Conservation (phyloP, 2,888 invertebrate genomes). For the Bombyx huttoni region DNA sequence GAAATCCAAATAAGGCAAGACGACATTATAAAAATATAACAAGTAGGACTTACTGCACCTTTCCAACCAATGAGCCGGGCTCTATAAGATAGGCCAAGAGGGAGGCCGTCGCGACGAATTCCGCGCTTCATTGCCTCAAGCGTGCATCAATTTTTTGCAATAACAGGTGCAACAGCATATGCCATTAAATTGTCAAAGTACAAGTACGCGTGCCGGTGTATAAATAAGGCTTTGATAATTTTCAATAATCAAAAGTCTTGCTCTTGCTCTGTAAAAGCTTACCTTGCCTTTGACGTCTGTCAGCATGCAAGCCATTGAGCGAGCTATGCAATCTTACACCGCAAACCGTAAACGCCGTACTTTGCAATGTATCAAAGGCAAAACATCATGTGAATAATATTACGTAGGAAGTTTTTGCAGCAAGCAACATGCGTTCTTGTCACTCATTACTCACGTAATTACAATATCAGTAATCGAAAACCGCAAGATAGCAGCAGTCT, state of each 20-base stretch:
- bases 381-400: conserved; percentile 25
- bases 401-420: conserved; percentile 29
- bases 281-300: conserved; percentile 1
- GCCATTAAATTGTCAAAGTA: conserved; percentile 72
- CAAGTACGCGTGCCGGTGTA: conserved; percentile 42
- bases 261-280: conserved; percentile 11
- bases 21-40: conserved; percentile 34
- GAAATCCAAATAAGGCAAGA: conserved; percentile 32
- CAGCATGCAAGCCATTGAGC: conserved; percentile 11
- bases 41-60: conserved; percentile 48
- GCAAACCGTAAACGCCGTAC: conserved; percentile 32
- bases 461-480: conserved; percentile 45
- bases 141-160: conserved; percentile 68
- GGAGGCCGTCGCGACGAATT: conserved; percentile 60
- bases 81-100: conserved; percentile 57
- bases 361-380: conserved; percentile 32
- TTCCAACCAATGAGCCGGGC: conserved; percentile 64
- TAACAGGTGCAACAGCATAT: conserved; percentile 65
- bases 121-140: conserved; percentile 63
- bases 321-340: conserved; percentile 23
- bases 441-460: conserved; percentile 37
- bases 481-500: conserved; percentile 49
- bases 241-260: conserved; percentile 55
- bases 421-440: conserved; percentile 16
- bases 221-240: conserved; percentile 38